Evolutionary conservation across 2,113 vertebrate species (phyloP), one percentile per base, ranked within the genome.

Genomic region (Phrynocephalus versicolor): DNA sequence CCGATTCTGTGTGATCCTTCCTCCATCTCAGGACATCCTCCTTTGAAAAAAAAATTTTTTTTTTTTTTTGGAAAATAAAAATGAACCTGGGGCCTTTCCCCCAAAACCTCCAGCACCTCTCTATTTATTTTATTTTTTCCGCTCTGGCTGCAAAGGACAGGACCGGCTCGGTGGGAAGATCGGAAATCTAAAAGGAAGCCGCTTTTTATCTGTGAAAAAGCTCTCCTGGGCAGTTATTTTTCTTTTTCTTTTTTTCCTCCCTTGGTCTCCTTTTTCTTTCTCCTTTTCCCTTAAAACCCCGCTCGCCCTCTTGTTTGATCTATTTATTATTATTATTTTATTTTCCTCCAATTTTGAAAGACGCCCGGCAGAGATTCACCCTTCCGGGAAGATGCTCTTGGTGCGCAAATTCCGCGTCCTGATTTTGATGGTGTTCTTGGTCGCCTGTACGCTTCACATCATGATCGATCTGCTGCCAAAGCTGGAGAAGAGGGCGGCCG

Each of bases 401-500:
- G 96, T 98, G 89, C 97, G 98, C 89, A 97, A 97, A 94, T 99
- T 99, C 95, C 97, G 98, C 51, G 96, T 98, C 88, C 89, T 99
- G 86, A 97, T 99, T 90, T 96, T 99, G 78, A 96, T 97, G 96
- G 98, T 98, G 85, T 98, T 99, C 89, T 95, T 99, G 51, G 92
- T 98, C 62, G 98, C 98, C 6, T 98, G 98, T 95, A 98, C 98
- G 19, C 96, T 99, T 97, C 98, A 99, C 95, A 98, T 99, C 72
- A 96, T 97, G 96, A 97, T 99, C 69, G 98, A 99, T 95, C 93
- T 99, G 94, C 92, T 99, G 86, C 98, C 98, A 2, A 97, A 96
- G 92, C 97, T 99, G 96, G 98, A 98, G 95, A 90, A 95, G 73
- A 96, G 97, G 2, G 93, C 96, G 3, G 79, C 76, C 78, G 84